A percentile compares a stretch with the other conserved stretches of the same genome.
Conservation (phyloP, 2,888 invertebrate genomes). For the Dermolepida albohirtum region DNA sequence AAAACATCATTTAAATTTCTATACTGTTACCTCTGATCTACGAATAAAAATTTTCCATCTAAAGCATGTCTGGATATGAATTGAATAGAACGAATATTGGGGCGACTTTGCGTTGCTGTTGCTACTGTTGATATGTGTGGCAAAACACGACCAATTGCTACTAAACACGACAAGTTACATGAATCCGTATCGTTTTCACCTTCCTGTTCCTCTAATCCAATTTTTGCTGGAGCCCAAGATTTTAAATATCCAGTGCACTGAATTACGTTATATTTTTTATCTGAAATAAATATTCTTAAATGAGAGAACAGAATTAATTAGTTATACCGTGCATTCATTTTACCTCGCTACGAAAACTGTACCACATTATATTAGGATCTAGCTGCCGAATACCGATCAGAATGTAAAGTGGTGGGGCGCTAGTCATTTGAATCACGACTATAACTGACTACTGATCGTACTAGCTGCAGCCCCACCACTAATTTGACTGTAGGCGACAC, state of each 20-base stretch:
- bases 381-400: no score
- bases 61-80: conserved; percentile 88
- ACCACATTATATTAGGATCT: no score
- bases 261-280: conserved; percentile 88
- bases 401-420: no score
- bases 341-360: no score
- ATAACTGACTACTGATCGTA: no score
- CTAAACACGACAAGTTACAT: conserved; percentile 85
- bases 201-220: conserved; percentile 76
- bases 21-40: conserved; percentile 83
- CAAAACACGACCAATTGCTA: conserved; percentile 85
- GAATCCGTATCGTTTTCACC: conserved; percentile 71
- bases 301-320: no score
- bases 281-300: conserved; percentile 61
- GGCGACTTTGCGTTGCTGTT: conserved; percentile 57
- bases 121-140: conserved; percentile 69
- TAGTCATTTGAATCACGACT: no score
- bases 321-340: no score
- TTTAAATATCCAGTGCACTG: conserved; percentile 95
- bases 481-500: no score
- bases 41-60: conserved; percentile 93
- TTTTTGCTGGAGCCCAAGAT: conserved; percentile 88
- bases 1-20: neutral
- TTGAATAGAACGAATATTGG: conserved; percentile 74
- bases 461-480: no score